Evolutionary conservation across 2,113 vertebrate genomes (phyloP).

Genomic region (Phainopepla nitens): DNA sequence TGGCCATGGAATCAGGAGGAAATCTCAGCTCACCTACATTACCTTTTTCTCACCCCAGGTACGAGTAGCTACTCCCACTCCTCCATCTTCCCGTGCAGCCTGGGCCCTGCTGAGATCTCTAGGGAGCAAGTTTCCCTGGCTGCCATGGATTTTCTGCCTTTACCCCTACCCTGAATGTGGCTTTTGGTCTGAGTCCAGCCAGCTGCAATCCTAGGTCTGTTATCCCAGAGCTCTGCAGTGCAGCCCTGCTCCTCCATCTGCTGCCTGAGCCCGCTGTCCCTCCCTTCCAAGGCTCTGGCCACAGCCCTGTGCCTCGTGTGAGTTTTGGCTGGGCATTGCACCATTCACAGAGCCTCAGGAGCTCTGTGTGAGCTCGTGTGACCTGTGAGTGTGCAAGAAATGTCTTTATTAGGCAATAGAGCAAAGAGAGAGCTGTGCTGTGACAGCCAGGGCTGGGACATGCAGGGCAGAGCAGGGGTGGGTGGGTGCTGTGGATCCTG

Average conservation of each 20-base stretch:
- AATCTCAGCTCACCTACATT: neutral
- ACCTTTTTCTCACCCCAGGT: neutral
- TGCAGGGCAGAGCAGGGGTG: accelerated
- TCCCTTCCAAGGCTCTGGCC: neutral
- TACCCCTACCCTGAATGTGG: accelerated
- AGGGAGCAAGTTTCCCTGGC: neutral
- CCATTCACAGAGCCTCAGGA: neutral
- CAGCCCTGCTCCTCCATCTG: no score
- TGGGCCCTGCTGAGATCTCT: neutral
- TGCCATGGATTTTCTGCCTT: neutral
- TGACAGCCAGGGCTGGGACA: neutral
- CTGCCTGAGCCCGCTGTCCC: neutral
- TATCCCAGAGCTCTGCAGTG: neutral
- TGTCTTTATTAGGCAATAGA: neutral
- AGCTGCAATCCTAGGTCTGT: accelerated
- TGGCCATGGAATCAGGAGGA: neutral
- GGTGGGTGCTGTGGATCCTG: neutral
- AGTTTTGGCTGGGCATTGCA: accelerated
- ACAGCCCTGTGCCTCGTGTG: accelerated
- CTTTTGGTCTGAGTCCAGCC: accelerated
- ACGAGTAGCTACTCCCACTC: accelerated
- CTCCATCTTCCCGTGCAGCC: accelerated
- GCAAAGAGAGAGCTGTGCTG: neutral
- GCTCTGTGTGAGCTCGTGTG: neutral
- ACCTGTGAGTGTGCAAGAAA: neutral